Conservation (phyloP, 2,888 invertebrate species). For the Girardia tigrina region DNA sequence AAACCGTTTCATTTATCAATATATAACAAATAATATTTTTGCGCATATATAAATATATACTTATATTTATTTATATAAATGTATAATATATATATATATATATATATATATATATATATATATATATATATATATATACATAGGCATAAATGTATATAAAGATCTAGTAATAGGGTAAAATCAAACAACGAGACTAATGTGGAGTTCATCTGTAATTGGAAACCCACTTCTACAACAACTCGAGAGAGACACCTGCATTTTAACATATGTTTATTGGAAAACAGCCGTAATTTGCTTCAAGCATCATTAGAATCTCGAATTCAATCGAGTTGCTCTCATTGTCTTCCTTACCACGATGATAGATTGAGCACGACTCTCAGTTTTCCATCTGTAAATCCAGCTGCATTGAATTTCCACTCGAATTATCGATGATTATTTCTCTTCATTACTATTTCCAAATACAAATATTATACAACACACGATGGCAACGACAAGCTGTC, state of each 20-base stretch:
- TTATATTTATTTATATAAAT: too few species aligned
- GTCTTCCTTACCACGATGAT: constrained; percentile 18
- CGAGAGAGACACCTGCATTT: not conserved
- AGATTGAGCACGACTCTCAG: constrained; percentile 23
- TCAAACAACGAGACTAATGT: not conserved
- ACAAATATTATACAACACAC: not conserved
- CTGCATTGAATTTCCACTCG: constrained; percentile 20
- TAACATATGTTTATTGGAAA: not conserved
- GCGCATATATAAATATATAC: too few species aligned
- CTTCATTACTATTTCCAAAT: constrained; percentile 18
- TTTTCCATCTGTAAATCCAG: constrained; percentile 23
- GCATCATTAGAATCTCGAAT: not conserved
- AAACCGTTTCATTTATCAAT: too few species aligned
- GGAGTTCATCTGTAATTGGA: not conserved
- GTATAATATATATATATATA: too few species aligned
- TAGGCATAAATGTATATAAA: not conserved
- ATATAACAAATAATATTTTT: too few species aligned
- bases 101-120: too few species aligned
- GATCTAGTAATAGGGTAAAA: not conserved
- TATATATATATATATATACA: not conserved
- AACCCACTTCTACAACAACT: not conserved
- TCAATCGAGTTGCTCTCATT: not conserved
- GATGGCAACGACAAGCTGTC: constrained; percentile 1
- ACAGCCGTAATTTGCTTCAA: not conserved
- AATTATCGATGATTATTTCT: constrained; percentile 23